Conservation (phyloP, 2,888 invertebrate species). For the Chaetogeoica ovagalla region DNA sequence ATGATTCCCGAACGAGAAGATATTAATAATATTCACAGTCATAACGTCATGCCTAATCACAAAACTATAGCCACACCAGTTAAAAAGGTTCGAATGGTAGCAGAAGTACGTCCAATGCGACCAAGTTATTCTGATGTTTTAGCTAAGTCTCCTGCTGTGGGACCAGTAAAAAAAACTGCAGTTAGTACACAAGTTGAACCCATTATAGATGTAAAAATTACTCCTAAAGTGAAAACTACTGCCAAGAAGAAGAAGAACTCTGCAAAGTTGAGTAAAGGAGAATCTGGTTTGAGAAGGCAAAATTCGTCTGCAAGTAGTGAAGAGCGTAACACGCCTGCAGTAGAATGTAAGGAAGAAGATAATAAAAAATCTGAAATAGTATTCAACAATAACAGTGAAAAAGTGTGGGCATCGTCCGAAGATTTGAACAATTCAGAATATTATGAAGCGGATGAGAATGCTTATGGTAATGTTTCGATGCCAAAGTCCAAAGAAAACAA, state of each 20-base stretch:
- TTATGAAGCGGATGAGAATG: constrained; percentile 46
- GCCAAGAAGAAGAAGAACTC: constrained; percentile 39
- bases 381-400: constrained; percentile 58
- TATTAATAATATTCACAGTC: constrained; percentile 57
- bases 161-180: constrained; percentile 48
- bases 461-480: constrained; percentile 51
- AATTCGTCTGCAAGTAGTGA: constrained; percentile 64
- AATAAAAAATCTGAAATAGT: constrained; percentile 57
- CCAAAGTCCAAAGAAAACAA: constrained; percentile 39
- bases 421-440: constrained; percentile 56
- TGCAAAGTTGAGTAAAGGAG: constrained; percentile 51
- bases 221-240: constrained; percentile 59
- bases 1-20: constrained; percentile 50
- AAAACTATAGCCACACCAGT: constrained; percentile 56
- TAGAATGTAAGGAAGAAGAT: constrained; percentile 52
- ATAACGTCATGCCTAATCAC: constrained; percentile 62
- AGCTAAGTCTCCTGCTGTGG: constrained; percentile 65
- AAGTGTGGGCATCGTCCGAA: constrained; percentile 61
- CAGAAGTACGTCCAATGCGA: constrained; percentile 80
- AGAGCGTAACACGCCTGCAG: constrained; percentile 58
- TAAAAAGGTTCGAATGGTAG: constrained; percentile 74
- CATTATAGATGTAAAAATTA: constrained; percentile 58
- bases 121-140: constrained; percentile 84
- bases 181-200: constrained; percentile 54
- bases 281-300: constrained; percentile 61